Conservation (phyloP, 2,113 vertebrate genomes). For the Machaerirhynchus nigripectus region DNA sequence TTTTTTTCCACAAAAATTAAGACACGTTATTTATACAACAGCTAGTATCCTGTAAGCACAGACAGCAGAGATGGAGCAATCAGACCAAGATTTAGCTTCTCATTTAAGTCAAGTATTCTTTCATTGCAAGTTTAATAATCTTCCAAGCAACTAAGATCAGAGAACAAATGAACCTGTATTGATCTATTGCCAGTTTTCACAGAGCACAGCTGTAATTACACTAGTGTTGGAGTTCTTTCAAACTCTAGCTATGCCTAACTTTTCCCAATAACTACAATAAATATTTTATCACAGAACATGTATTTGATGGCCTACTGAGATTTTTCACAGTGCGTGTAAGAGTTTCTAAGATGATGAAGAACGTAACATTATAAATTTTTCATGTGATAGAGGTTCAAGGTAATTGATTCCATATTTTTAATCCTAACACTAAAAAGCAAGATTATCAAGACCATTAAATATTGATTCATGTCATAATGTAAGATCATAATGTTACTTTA, state of each 20-base stretch:
- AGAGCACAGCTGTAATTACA: conserved; percentile 86
- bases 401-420: conserved; percentile 85
- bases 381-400: conserved; percentile 81
- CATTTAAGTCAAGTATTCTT: conserved; percentile 81
- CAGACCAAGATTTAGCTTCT: conserved; percentile 66
- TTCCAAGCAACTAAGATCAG: conserved; percentile 75
- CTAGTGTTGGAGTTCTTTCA: conserved; percentile 88
- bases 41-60: background rate
- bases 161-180: conserved; percentile 78
- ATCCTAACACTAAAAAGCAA: conserved; percentile 82
- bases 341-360: conserved; percentile 88
- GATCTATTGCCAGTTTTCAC: conserved; percentile 77
- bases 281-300: conserved; percentile 99
- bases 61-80: conserved; percentile 47
- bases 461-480: conserved; percentile 79
- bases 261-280: conserved; percentile 90
- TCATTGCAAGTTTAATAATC: conserved; percentile 70
- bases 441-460: conserved; percentile 83
- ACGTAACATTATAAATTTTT: conserved; percentile 88
- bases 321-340: conserved; percentile 86
- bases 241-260: conserved; percentile 83
- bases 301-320: conserved; percentile 90
- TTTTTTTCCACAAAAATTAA: conserved; percentile 51
- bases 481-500: conserved; percentile 74
- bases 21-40: conserved; percentile 35